phyloP scores from a whole-genome alignment of 2,113 vertebrate species.

The Ahaetulla prasina region DNA sequence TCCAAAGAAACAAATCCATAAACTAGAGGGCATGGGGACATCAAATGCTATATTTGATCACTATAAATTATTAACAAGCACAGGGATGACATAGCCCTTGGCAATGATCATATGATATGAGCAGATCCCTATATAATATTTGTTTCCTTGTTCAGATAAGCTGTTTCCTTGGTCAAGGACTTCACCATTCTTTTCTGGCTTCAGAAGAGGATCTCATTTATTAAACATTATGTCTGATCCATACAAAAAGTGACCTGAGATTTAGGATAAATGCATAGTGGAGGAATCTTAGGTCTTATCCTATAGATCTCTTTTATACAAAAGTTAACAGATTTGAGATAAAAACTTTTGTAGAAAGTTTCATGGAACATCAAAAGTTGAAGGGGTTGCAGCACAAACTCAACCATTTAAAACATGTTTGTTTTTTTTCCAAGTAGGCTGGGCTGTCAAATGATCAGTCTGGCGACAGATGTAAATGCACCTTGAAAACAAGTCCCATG shows the following conservation, averaged over 20 bases:
- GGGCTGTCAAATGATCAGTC: neutral
- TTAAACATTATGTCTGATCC: neutral
- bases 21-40: neutral
- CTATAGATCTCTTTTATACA: neutral
- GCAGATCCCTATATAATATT: neutral
- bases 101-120: neutral
- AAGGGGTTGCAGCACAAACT: slow-evolving; percentile 7
- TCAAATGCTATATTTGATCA: neutral
- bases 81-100: neutral
- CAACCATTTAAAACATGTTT: neutral
- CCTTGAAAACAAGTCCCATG: neutral
- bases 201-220: neutral
- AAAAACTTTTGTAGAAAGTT: neutral
- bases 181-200: neutral
- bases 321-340: neutral
- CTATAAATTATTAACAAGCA: neutral
- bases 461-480: neutral
- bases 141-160: neutral
- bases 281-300: neutral
- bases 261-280: neutral
- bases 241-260: slow-evolving; percentile 5
- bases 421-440: neutral
- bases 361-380: neutral
- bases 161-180: neutral
- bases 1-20: neutral